Conservation (phyloP, 2,797 vertebrate genomes). For the Clamator glandarius region DNA sequence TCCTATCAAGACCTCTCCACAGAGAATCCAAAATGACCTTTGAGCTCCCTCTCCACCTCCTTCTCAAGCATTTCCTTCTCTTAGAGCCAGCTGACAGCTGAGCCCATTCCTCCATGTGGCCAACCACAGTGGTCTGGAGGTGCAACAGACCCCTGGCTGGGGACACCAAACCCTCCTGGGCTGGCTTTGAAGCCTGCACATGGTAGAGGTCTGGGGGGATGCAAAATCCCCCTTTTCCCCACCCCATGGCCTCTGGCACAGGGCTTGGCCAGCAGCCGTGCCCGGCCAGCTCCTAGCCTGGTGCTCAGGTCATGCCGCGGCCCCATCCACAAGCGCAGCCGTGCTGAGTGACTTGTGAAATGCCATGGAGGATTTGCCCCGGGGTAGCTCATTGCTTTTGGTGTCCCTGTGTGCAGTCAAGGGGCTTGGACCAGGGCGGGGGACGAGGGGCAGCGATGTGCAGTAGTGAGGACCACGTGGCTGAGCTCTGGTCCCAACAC, state of each 20-base stretch:
- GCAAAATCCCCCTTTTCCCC: not conserved
- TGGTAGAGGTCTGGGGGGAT: not conserved
- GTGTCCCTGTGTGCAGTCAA: not conserved
- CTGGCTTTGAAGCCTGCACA: not conserved
- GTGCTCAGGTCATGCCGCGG: not conserved
- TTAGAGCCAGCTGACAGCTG: not conserved
- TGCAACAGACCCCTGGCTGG: accelerated
- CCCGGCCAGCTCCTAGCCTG: not conserved
- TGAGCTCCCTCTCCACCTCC: not conserved
- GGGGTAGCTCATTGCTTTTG: not conserved
- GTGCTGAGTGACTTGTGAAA: accelerated
- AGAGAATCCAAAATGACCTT: not conserved
- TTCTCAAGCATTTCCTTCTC: not conserved
- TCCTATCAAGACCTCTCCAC: not conserved
- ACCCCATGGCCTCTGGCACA: accelerated
- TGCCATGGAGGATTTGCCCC: not conserved
- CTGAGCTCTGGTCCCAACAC: accelerated
- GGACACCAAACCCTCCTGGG: not conserved
- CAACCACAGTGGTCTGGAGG: not conserved
- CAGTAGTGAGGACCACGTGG: accelerated
- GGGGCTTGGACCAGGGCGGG: not conserved
- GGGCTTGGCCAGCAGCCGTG: not conserved
- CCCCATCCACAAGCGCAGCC: accelerated
- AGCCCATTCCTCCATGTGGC: accelerated
- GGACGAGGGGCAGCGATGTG: accelerated